Conservation (phyloP, 2,888 invertebrate genomes). For the Leptopilina myrica region DNA sequence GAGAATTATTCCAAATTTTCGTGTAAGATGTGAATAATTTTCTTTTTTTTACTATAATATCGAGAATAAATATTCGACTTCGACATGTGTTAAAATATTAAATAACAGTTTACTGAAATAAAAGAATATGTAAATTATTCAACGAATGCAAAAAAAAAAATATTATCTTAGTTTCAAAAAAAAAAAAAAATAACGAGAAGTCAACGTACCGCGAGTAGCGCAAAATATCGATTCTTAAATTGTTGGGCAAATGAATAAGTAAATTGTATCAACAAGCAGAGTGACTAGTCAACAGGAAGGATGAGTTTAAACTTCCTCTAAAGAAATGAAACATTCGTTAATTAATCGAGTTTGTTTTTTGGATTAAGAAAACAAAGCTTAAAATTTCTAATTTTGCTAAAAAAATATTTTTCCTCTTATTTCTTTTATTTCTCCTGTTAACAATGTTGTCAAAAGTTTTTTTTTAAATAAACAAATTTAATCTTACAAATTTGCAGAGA, state of each 20-base stretch:
- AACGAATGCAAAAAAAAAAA: too few relatives aligned
- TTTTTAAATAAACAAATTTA: too few relatives aligned
- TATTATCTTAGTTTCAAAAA: neutral
- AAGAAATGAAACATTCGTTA: conserved; percentile 1
- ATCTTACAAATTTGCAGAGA: neutral
- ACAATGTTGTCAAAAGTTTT: too few relatives aligned
- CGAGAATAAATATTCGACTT: too few relatives aligned
- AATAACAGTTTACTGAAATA: too few relatives aligned
- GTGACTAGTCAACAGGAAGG: conserved; percentile 35
- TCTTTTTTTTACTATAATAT: too few relatives aligned
- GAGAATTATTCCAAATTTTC: neutral
- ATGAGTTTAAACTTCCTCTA: neutral
- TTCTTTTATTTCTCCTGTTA: too few relatives aligned
- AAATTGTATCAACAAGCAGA: conserved; percentile 9
- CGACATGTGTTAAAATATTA: too few relatives aligned
- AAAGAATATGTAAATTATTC: too few relatives aligned
- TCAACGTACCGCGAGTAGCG: conserved; percentile 8
- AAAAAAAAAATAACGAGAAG: conserved; percentile 13
- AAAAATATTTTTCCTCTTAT: too few relatives aligned
- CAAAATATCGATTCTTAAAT: conserved; percentile 18
- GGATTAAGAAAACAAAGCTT: neutral
- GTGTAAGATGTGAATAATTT: too few relatives aligned
- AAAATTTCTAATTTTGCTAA: neutral
- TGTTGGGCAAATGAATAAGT: conserved; percentile 28
- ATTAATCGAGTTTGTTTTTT: neutral